Percentiles rank a stretch among this genome's conserved stretches.
phyloP scores from a whole-genome alignment of 2,113 vertebrate species.

The Oceanodroma tethys region DNA sequence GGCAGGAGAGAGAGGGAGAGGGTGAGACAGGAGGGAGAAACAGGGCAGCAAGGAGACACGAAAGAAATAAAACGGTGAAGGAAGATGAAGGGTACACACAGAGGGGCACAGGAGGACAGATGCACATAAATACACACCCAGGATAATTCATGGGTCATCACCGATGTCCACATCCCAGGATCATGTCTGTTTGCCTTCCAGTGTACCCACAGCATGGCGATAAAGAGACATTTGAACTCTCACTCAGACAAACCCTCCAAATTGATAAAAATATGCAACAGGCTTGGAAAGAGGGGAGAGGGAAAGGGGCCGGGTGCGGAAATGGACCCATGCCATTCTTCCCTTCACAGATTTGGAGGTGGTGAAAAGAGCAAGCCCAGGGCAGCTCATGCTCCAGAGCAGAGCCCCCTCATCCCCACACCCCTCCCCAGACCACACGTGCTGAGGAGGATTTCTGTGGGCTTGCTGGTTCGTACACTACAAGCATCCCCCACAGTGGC shows the following conservation, averaged over 20 bases:
- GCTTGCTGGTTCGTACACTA: neutral
- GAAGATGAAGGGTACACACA: neutral
- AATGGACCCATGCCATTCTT: neutral
- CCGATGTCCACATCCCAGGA: neutral
- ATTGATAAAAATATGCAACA: neutral
- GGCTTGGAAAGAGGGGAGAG: neutral
- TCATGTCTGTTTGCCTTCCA: neutral
- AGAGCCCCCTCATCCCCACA: neutral
- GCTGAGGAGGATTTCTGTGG: neutral
- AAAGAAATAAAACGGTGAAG: neutral
- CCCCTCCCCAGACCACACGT: rapidly evolving
- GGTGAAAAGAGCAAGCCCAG: neutral
- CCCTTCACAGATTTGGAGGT: neutral
- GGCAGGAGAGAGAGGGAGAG: neutral
- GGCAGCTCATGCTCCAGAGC: neutral
- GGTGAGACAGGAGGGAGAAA: neutral
- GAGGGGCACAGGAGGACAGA: neutral
- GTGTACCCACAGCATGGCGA: neutral
- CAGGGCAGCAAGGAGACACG: neutral
- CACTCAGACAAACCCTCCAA: neutral
- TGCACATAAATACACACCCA: neutral
- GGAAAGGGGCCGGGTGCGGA: neutral
- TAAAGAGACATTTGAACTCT: neutral
- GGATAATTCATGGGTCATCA: neutral
- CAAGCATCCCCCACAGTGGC: neutral